Evolutionary conservation across 2,797 vertebrate genomes (phyloP), one percentile per base, ranked within the genome.

Genomic region (Thunnus albacares): DNA sequence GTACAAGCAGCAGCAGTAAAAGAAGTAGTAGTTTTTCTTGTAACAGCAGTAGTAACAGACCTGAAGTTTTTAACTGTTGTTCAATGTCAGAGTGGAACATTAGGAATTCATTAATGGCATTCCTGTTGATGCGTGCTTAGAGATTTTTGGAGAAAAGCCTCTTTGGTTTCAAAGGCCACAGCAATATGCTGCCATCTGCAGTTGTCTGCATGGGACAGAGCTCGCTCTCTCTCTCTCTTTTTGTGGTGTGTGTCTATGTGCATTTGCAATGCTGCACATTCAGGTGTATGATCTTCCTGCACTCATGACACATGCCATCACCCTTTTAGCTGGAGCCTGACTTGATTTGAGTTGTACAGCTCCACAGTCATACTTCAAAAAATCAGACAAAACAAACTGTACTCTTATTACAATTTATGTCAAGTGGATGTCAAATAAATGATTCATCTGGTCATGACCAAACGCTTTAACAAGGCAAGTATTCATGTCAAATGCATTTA

Each of bases 121-220:
- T 79, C 56, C 73, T 79, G 52, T 30, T 68, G 28, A 84, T 86
- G 60, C 64, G 20, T 51, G 63, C 35, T 76, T 9, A n/a, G 49
- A 85, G 65, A 45, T 57, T 70, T 82, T 71, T 64, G 71, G 64
- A 80, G 70, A 83, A 85, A 77, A 60, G 73, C 49, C 83, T 87
- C 43, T 3, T 79, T 66, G 35, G 61, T 88, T 83, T 72, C 75
- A 89, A 89, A 90, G 87, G 81, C 85, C 65, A 74, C 78, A 91
- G 91, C 88, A 75, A 92, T 91, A 72, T 94, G 90, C 92, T 93
- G 93, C 93, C 92, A 94, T 93, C 92, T 95, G 92, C 90, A 92
- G 92, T 92, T 88, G 75, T 86, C 77, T 58, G 35, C 75, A 81
- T 61, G 65, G 11, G 87, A 85, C 80, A 85, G 65, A 76, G 49